A percentile compares a stretch with the other conserved stretches of the same genome.
Conservation (phyloP, 2,888 invertebrate species). For the Autographa gamma region DNA sequence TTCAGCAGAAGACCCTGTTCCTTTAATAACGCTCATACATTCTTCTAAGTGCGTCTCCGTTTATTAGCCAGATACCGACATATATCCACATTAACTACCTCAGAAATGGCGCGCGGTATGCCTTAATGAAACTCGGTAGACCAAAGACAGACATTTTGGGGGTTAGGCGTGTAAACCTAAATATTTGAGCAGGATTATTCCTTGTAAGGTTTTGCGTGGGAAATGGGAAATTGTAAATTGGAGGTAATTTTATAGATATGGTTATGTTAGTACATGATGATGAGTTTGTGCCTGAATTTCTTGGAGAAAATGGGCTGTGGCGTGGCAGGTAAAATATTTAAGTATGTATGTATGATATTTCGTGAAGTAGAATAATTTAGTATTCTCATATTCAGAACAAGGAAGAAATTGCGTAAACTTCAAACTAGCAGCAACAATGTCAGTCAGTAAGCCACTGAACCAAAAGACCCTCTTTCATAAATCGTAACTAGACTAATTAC, state of each 20-base stretch:
- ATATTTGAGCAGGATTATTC: slow-evolving; percentile 26
- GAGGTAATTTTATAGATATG: background rate
- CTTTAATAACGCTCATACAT: slow-evolving; percentile 34
- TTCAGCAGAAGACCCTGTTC: background rate
- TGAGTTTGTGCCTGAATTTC: background rate
- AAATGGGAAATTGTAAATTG: background rate
- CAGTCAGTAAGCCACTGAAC: no score
- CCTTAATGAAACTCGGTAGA: slow-evolving; percentile 57
- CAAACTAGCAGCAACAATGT: no score
- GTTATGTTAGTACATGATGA: background rate
- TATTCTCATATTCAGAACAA: no score
- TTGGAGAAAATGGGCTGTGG: background rate
- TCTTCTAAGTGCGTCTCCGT: slow-evolving; percentile 32
- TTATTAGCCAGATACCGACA: slow-evolving; percentile 56
- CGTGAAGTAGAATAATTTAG: no score
- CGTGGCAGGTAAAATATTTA: no score
- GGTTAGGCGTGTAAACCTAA: background rate
- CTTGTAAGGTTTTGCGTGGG: background rate
- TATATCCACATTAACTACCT: slow-evolving; percentile 46
- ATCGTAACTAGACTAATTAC: no score
- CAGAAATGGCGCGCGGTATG: slow-evolving; percentile 50
- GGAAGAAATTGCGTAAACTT: no score
- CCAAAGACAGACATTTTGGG: slow-evolving; percentile 13
- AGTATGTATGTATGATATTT: no score
- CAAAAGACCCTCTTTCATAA: no score